Percentiles rank a stretch among this genome's conserved stretches.
Evolutionary conservation across 2,888 invertebrate species (phyloP).

Genomic region (Theretra japonica): DNA sequence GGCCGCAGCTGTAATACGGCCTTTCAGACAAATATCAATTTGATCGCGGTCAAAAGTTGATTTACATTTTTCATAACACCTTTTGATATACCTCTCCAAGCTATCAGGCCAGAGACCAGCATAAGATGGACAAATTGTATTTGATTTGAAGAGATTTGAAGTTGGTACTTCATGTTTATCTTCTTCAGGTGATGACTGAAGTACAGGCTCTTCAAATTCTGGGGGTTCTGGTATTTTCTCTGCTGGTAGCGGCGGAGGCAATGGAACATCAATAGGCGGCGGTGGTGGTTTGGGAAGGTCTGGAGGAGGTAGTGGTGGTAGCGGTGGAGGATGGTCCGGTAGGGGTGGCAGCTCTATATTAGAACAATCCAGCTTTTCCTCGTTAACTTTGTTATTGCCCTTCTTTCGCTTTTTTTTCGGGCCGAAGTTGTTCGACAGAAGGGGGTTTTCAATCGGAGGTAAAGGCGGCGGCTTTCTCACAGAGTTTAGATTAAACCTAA

Average conservation of each 20-base stretch:
- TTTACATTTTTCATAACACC: slow-evolving; percentile 96
- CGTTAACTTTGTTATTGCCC: slow-evolving; percentile 85
- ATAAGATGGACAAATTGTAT: slow-evolving; percentile 64
- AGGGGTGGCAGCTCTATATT: slow-evolving; percentile 76
- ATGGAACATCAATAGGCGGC: slow-evolving; percentile 66
- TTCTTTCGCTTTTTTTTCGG: slow-evolving; percentile 91
- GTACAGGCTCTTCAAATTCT: slow-evolving; percentile 47
- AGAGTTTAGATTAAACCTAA: slow-evolving; percentile 78
- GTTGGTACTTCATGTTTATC: slow-evolving; percentile 42
- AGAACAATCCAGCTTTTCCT: slow-evolving; percentile 65
- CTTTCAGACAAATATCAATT: slow-evolving; percentile 96
- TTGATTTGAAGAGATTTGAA: slow-evolving; percentile 65
- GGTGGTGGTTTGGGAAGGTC: slow-evolving; percentile 67
- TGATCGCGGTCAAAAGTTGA: slow-evolving; percentile 96
- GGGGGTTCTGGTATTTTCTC: slow-evolving; percentile 73
- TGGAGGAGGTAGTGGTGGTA: slow-evolving; percentile 82
- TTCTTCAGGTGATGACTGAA: slow-evolving; percentile 38
- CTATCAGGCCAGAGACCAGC: slow-evolving; percentile 91
- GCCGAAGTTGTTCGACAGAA: slow-evolving; percentile 74
- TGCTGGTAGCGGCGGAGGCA: slow-evolving; percentile 77
- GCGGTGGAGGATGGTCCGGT: slow-evolving; percentile 82
- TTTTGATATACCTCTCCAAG: slow-evolving; percentile 93
- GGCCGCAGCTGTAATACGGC: slow-evolving; percentile 95
- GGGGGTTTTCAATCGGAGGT: slow-evolving; percentile 72
- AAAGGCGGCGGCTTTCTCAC: slow-evolving; percentile 72